phyloP scores from a whole-genome alignment of 2,113 vertebrate genomes.

The Prunella himalayana region DNA sequence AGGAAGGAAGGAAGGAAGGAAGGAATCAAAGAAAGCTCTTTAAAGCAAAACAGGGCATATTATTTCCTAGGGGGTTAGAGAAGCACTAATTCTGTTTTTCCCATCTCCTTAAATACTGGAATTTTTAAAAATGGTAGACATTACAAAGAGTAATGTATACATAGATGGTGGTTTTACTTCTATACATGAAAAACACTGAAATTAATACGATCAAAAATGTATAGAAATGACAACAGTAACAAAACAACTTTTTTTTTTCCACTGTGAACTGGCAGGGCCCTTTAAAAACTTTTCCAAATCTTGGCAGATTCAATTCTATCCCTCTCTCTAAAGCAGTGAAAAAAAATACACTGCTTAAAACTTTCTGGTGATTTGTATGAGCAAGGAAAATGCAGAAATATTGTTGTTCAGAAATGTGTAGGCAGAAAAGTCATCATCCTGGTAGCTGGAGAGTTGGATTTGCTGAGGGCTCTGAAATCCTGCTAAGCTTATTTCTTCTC shows the following conservation, averaged over 20 bases:
- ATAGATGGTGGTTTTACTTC: background rate
- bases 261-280: background rate
- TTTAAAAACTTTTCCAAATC: background rate
- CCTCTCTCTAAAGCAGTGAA: background rate
- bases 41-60: too few relatives aligned
- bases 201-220: background rate
- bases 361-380: background rate
- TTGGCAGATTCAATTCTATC: background rate
- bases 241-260: background rate
- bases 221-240: background rate
- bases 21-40: background rate
- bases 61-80: background rate
- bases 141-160: background rate
- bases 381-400: background rate
- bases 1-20: background rate
- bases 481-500: background rate
- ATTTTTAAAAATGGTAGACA: background rate
- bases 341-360: background rate
- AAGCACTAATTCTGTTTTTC: background rate
- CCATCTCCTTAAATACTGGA: background rate
- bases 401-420: background rate
- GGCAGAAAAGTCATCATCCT: background rate
- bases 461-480: background rate
- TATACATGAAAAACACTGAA: accelerated
- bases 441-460: background rate